Conservation (phyloP, 1,140 invertebrate genomes). For the Drosophila obscura region DNA sequence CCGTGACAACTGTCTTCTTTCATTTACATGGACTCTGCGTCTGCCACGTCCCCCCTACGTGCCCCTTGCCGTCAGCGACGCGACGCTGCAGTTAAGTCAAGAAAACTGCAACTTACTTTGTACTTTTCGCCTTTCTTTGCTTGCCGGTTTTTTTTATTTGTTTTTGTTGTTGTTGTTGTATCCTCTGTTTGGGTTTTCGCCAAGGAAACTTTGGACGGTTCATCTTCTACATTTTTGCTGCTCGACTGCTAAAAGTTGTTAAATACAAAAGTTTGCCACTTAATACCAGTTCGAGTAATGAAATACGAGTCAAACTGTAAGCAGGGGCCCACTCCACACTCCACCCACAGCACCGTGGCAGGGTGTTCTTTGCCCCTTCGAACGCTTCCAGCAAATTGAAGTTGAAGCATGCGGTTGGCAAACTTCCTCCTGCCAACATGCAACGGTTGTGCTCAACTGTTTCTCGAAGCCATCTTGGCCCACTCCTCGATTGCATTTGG, state of each 20-base stretch:
- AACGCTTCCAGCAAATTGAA: slow-evolving; percentile 67
- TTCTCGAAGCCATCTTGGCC: not conserved
- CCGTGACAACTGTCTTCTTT: slow-evolving; percentile 39
- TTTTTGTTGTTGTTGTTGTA: slow-evolving; percentile 4
- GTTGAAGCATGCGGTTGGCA: slow-evolving; percentile 78
- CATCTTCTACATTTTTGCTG: slow-evolving; percentile 71
- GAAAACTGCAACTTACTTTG: slow-evolving; percentile 69
- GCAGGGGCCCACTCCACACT: slow-evolving; percentile 8
- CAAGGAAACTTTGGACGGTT: slow-evolving; percentile 57
- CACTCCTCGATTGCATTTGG: slow-evolving; percentile 55
- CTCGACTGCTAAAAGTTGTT: slow-evolving; percentile 77
- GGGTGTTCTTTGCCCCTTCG: not conserved
- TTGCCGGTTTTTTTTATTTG: slow-evolving; percentile 9
- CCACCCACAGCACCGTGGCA: too few relatives aligned
- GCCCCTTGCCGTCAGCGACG: too few relatives aligned
- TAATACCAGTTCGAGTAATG: slow-evolving; percentile 82
- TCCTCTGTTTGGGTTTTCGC: slow-evolving; percentile 31
- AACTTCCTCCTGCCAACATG: slow-evolving; percentile 72
- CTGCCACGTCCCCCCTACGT: not conserved
- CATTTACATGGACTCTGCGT: slow-evolving; percentile 35
- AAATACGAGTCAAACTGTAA: slow-evolving; percentile 71
- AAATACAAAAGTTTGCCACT: slow-evolving; percentile 81
- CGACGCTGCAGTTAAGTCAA: slow-evolving; percentile 71
- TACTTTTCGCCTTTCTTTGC: slow-evolving; percentile 26
- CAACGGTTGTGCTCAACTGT: slow-evolving; percentile 50